A percentile compares a stretch with the other conserved stretches of the same genome.
Conservation (phyloP, 1,140 invertebrate genomes). For the Augochlora pura region DNA sequence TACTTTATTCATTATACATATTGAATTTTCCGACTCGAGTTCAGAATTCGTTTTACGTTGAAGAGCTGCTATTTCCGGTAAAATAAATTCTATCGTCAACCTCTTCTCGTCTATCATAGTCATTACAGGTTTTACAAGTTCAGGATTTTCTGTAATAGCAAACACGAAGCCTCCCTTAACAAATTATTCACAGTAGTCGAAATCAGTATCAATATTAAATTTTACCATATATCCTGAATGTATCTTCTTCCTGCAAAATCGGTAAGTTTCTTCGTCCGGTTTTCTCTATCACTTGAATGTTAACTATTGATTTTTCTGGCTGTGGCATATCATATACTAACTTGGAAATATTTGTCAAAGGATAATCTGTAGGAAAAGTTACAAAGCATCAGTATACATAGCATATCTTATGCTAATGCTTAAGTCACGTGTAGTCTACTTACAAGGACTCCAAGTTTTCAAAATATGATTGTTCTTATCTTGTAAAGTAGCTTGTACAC, state of each 20-base stretch:
- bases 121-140: constrained; percentile 74
- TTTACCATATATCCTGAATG: constrained; percentile 75
- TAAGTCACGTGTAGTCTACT: constrained; percentile 21
- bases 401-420: not conserved
- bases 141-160: constrained; percentile 74
- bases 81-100: constrained; percentile 72
- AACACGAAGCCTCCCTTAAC: constrained; percentile 17
- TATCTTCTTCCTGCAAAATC: constrained; percentile 75
- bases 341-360: constrained; percentile 69
- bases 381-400: constrained; percentile 29
- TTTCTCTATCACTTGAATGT: constrained; percentile 73
- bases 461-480: constrained; percentile 43
- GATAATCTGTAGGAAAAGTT: constrained; percentile 65
- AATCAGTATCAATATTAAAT: constrained; percentile 2
- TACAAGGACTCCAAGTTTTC: constrained; percentile 43
- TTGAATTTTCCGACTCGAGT: constrained; percentile 67
- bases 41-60: constrained; percentile 68
- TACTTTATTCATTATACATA: constrained; percentile 75
- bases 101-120: constrained; percentile 69
- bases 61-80: constrained; percentile 67
- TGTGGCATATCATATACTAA: constrained; percentile 67
- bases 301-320: constrained; percentile 73
- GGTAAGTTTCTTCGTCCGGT: constrained; percentile 74
- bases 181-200: not conserved
- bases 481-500: constrained; percentile 49